Evolutionary conservation across 1,140 invertebrate genomes (phyloP), one percentile per base, ranked within the genome.

Genomic region (Leptopilina clavipes): DNA sequence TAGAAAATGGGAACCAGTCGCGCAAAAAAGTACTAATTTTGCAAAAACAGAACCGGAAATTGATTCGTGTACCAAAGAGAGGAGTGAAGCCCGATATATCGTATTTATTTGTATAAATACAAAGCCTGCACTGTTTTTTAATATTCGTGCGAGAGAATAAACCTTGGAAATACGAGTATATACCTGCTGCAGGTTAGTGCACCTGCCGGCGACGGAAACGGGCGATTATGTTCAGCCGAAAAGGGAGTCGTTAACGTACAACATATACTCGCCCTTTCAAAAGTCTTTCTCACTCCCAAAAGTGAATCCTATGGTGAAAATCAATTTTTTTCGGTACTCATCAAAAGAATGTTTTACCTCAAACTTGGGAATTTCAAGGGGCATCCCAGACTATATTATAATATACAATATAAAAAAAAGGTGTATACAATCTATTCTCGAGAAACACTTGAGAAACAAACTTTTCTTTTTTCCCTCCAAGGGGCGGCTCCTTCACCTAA

Each of bases 101-200:
- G 22, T 37, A 9, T 8, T 10, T 18, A 18, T 54, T 17, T 22
- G 59, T 37, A 19, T 18, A 22, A 12, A 3, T 59, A 31, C 22
- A 22, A 65, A 65, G 59, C 22, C 25, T 37, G 22, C 6, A 65
- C 22, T 65, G 59, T 65, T 65, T 65, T 65, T 65, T 65, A 65
- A 65, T 65, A 65, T 65, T 65, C 59, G 59, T 65, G 59, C 59
- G 59, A 65, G 59, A 65, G 59, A 22, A 65, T 65, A 31, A 65
- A 65, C 59, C 59, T 65, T 31, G 22, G 22, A 31, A n/a, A 31
- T 65, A 65, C 59, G 59, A 65, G 22, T 65, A 65, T 59, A 59
- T 65, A 65, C 56, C 22, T 37, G 12, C 25, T 65, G 25, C 25
- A 65, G 59, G 22, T 65, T 31, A 12, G 10, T 65, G 59, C 59